These are phyloP conservation scores for Oxytorus armatus DNA, from an alignment of 2,888 invertebrate species.

Conservation along the genomic window DNA sequence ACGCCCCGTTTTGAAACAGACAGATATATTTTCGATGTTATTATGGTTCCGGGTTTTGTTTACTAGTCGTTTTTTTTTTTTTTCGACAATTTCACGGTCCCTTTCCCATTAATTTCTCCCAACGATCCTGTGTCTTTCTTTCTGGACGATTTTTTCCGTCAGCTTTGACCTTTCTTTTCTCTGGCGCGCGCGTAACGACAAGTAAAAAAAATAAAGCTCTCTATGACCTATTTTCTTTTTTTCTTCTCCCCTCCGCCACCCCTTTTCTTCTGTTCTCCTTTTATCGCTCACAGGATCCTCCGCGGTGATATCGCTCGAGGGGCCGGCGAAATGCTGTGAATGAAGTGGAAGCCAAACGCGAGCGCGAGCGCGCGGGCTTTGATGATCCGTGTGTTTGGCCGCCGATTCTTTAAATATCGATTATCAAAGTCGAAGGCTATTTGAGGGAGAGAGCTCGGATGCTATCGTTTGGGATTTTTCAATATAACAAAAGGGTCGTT, in stretches of 20 bases:
- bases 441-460: slow-evolving; percentile 2
- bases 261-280: background rate
- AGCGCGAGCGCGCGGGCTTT: background rate
- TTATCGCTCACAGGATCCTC: slow-evolving; percentile 11
- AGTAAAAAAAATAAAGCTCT: slow-evolving; percentile 25
- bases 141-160: slow-evolving; percentile 13
- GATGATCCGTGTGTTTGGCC: slow-evolving; percentile 12
- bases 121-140: slow-evolving; percentile 32
- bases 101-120: slow-evolving; percentile 5
- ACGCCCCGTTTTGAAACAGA: too few species aligned
- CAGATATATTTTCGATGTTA: background rate
- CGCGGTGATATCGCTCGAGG: slow-evolving; percentile 33
- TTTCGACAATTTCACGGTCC: slow-evolving; percentile 21
- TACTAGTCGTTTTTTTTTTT: background rate
- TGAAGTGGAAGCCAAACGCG: slow-evolving; percentile 15
- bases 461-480: slow-evolving; percentile 11
- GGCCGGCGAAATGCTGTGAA: slow-evolving; percentile 32
- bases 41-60: background rate
- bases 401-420: slow-evolving; percentile 56
- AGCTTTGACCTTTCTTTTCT: slow-evolving; percentile 28
- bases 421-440: slow-evolving; percentile 29
- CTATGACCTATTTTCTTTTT: slow-evolving; percentile 29
- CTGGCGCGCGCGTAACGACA: slow-evolving; percentile 26
- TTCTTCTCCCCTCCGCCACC: background rate
- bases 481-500: slow-evolving; percentile 33